Percentiles rank a stretch among this genome's conserved stretches.
phyloP scores from a whole-genome alignment of 2,797 vertebrate species.

The Sebastes matsubarae region DNA sequence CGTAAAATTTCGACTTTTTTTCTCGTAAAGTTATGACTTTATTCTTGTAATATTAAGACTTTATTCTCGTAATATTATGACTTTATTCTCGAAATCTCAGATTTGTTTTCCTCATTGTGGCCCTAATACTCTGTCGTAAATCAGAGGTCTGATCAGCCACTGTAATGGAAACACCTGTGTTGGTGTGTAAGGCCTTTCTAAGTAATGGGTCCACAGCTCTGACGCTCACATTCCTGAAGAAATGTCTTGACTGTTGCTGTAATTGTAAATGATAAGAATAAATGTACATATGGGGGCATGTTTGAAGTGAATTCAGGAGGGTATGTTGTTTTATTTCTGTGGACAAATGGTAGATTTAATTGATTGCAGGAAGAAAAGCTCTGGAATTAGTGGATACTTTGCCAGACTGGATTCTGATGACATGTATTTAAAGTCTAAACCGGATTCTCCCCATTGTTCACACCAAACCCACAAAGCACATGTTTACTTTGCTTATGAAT shows the following conservation, averaged over 20 bases:
- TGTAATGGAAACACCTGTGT: too few species aligned
- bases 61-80: too few species aligned
- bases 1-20: too few species aligned
- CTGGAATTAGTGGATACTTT: background rate
- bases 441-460: slow-evolving; percentile 56
- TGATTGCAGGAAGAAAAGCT: background rate
- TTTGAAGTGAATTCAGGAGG: background rate
- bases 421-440: slow-evolving; percentile 47
- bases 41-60: too few species aligned
- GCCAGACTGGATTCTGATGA: background rate
- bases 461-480: slow-evolving; percentile 59
- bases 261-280: background rate
- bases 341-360: background rate
- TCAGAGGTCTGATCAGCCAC: too few species aligned
- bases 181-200: too few species aligned
- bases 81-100: too few species aligned
- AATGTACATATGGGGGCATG: background rate
- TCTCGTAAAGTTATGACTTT: too few species aligned
- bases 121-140: too few species aligned
- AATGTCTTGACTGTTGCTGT: background rate
- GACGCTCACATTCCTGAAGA: too few species aligned
- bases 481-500: slow-evolving; percentile 50
- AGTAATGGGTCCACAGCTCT: too few species aligned
- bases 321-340: background rate
- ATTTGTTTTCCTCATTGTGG: too few species aligned